These are phyloP conservation scores for Uromys caudimaculatus DNA, from an alignment of 2,797 vertebrate genomes.

Conservation along the genomic window DNA sequence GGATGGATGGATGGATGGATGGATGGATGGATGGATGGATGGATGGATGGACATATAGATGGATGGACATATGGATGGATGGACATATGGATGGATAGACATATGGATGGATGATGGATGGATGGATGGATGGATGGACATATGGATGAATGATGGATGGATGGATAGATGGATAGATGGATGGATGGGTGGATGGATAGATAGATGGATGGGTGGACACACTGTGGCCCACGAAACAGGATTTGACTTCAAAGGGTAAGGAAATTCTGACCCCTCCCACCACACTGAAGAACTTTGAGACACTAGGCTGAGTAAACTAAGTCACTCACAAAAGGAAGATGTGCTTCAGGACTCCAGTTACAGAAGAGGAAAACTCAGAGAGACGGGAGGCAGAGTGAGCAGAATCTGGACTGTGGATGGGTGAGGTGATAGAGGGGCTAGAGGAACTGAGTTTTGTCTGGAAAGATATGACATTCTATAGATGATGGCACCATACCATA, in stretches of 20 bases:
- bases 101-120: background rate
- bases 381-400: background rate
- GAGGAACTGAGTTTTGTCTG: background rate
- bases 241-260: background rate
- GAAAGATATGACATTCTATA: background rate
- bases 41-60: background rate
- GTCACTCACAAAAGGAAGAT: background rate
- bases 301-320: background rate
- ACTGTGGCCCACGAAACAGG: background rate
- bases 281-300: background rate
- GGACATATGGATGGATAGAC: background rate
- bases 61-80: background rate
- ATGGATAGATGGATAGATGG: background rate
- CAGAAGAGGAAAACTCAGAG: no score
- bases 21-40: background rate
- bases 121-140: background rate
- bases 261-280: background rate
- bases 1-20: background rate
- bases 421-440: background rate
- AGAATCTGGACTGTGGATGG: background rate
- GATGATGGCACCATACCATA: background rate
- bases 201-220: no score
- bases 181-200: no score
- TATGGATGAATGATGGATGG: background rate
- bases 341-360: background rate